These are phyloP conservation scores for Peromyscus polionotus DNA, from an alignment of 2,113 vertebrate species.

Conservation along the genomic window DNA sequence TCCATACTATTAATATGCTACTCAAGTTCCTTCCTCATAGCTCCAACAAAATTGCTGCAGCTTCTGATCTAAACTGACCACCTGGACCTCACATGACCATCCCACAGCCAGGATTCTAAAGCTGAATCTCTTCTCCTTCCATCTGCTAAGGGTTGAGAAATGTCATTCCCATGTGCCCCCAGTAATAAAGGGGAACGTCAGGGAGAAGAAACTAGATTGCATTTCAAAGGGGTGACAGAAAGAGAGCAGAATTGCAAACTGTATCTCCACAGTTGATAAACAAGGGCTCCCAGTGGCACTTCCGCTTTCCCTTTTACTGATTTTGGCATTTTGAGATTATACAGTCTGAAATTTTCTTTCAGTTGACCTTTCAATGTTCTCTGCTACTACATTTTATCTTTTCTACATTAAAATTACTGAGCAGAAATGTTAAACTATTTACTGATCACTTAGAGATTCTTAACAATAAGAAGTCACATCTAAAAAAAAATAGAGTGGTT, in stretches of 20 bases:
- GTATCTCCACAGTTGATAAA: conserved; percentile 63
- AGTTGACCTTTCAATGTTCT: conserved; percentile 41
- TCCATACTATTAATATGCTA: conserved; percentile 9
- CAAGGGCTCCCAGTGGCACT: background rate
- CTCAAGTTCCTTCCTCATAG: background rate
- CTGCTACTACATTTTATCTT: conserved; percentile 46
- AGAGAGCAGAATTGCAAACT: conserved; percentile 49
- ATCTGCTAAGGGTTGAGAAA: conserved; percentile 43
- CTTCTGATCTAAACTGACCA: conserved; percentile 13
- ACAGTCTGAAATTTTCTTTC: conserved; percentile 45
- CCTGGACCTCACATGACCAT: conserved; percentile 32
- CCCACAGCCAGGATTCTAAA: background rate
- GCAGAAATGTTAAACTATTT: conserved; percentile 60
- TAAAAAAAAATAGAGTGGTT: conserved; percentile 51
- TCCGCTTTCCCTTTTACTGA: conserved; percentile 46
- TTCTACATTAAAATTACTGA: conserved; percentile 56
- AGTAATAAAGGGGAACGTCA: conserved; percentile 57
- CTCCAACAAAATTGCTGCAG: conserved; percentile 11
- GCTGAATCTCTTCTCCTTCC: conserved; percentile 32
- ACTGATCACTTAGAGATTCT: conserved; percentile 62
- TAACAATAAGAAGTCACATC: conserved; percentile 54
- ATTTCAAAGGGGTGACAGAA: conserved; percentile 55
- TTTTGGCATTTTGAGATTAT: conserved; percentile 58
- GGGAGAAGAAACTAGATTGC: conserved; percentile 65
- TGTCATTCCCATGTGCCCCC: conserved; percentile 32